A percentile compares a stretch with the other conserved stretches of the same genome.
Conservation (phyloP, 2,888 invertebrate genomes). For the Sarcophaga variegata region DNA sequence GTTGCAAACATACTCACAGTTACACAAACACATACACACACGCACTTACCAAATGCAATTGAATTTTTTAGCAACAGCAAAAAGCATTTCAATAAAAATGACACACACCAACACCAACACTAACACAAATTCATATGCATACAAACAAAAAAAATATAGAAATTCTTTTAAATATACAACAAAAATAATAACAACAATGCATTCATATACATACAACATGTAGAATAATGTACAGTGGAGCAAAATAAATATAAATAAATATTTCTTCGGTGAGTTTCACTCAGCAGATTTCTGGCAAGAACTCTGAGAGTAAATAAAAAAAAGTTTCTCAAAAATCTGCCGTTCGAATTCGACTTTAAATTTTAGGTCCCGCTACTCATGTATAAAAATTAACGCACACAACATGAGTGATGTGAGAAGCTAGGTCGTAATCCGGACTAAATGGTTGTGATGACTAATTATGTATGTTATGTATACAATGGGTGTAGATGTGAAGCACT, state of each 20-base stretch:
- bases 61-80: constrained; percentile 58
- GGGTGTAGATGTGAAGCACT: too few species aligned
- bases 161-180: constrained; percentile 10
- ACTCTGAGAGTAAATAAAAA: too few species aligned
- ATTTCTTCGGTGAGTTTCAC: too few species aligned
- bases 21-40: constrained; percentile 32
- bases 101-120: background rate
- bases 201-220: constrained; percentile 18
- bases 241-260: background rate
- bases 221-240: constrained; percentile 25
- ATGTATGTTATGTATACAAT: too few species aligned
- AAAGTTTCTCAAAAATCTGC: too few species aligned
- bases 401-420: too few species aligned
- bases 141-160: constrained; percentile 15
- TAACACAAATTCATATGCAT: background rate
- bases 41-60: constrained; percentile 63
- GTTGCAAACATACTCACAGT: constrained; percentile 43
- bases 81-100: constrained; percentile 56
- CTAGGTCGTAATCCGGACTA: too few species aligned
- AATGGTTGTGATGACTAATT: too few species aligned
- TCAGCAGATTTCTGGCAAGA: too few species aligned
- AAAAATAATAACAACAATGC: background rate
- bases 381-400: too few species aligned
- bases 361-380: too few species aligned
- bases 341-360: too few species aligned